phyloP scores from a whole-genome alignment of 1,140 invertebrate species.

The Fopius arisanus region DNA sequence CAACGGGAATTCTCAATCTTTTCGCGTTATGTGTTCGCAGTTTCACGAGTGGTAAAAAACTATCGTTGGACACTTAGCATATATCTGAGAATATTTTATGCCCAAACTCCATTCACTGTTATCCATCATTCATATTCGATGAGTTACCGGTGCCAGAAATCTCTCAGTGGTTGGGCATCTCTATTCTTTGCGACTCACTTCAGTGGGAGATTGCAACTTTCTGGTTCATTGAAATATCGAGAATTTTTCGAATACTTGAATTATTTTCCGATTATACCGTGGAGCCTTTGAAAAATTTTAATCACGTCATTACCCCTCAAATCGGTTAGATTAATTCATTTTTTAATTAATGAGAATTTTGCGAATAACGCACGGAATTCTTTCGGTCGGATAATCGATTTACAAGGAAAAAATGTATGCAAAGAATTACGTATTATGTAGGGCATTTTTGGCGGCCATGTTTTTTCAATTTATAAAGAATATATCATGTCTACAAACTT shows the following conservation, averaged over 20 bases:
- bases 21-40: background rate
- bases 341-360: too few species aligned
- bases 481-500: too few species aligned
- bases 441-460: too few species aligned
- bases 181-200: conserved; percentile 30
- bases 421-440: too few species aligned
- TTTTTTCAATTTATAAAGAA: too few species aligned
- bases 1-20: background rate
- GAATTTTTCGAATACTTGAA: too few species aligned
- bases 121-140: conserved; percentile 49
- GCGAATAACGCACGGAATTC: too few species aligned
- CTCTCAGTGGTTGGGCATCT: background rate
- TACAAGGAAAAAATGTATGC: too few species aligned
- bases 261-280: background rate
- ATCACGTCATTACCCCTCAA: too few species aligned
- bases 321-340: too few species aligned
- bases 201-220: background rate
- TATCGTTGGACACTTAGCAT: conserved; percentile 12
- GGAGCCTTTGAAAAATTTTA: background rate
- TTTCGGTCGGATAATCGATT: too few species aligned
- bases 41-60: background rate
- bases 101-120: conserved; percentile 33
- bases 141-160: conserved; percentile 29
- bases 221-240: background rate
- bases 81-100: conserved; percentile 49